phyloP scores from a whole-genome alignment of 2,888 invertebrate species.

The Cataglyphis albicans region DNA sequence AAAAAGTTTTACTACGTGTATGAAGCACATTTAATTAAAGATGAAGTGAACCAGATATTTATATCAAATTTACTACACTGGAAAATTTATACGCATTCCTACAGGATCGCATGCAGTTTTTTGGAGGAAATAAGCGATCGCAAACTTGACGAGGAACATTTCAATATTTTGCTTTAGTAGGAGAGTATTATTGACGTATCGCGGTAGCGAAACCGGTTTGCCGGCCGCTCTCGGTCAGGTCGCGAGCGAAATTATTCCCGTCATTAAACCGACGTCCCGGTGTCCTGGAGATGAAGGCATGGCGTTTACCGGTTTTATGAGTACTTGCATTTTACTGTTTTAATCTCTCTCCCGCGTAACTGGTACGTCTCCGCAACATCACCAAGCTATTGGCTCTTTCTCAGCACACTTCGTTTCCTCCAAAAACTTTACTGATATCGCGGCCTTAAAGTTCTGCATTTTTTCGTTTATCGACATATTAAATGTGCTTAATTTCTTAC shows the following conservation, averaged over 20 bases:
- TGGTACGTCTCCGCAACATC: conserved; percentile 34
- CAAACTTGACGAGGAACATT: conserved; percentile 16
- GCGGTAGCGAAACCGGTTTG: conserved; percentile 75
- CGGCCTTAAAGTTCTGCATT: background rate
- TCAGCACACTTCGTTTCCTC: conserved; percentile 40
- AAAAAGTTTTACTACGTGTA: background rate
- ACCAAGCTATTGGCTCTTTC: conserved; percentile 47
- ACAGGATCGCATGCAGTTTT: background rate
- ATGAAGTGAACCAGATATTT: background rate
- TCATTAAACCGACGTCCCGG: conserved; percentile 76
- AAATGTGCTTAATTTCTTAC: conserved; percentile 31
- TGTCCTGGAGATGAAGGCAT: conserved; percentile 73
- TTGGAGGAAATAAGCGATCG: background rate
- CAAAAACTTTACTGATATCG: conserved; percentile 40
- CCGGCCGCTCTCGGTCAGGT: conserved; percentile 63
- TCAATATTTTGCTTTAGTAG: conserved; percentile 47
- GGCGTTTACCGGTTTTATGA: conserved; percentile 75
- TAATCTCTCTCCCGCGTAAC: conserved; percentile 69
- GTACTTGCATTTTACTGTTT: conserved; percentile 77
- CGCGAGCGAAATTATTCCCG: conserved; percentile 76
- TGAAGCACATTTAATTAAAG: background rate
- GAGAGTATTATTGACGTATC: conserved; percentile 74
- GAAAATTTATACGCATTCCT: background rate
- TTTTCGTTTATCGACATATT: conserved; percentile 43
- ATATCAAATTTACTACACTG: background rate